Conservation (phyloP, 1,140 invertebrate species). For the Bombus waltoni region DNA sequence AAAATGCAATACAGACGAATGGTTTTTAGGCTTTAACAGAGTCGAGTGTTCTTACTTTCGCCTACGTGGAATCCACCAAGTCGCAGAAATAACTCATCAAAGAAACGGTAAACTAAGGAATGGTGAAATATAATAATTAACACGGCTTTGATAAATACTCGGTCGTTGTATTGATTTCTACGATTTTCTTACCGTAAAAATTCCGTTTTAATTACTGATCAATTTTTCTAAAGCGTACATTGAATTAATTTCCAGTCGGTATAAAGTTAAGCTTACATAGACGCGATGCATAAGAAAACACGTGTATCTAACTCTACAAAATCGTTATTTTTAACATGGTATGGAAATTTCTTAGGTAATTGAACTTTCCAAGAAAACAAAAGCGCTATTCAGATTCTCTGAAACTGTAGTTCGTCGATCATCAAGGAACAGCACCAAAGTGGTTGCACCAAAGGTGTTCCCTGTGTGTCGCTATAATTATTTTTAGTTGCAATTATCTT, state of each 20-base stretch:
- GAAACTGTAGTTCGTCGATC: no score
- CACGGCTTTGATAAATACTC: constrained; percentile 14
- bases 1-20: constrained; percentile 43
- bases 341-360: no score
- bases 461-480: no score
- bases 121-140: constrained; percentile 38
- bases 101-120: constrained; percentile 16
- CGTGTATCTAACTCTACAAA: no score
- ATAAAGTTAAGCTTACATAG: background rate
- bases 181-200: background rate
- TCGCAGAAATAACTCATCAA: constrained; percentile 28
- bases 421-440: background rate
- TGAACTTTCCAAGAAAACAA: background rate
- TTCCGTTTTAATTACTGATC: background rate
- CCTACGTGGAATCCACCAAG: constrained; percentile 42
- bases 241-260: background rate
- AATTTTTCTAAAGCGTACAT: background rate
- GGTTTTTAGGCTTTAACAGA: constrained; percentile 40
- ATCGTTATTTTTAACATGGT: no score
- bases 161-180: constrained; percentile 5
- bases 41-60: constrained; percentile 52
- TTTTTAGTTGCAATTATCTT: background rate
- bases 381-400: no score
- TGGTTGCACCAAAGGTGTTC: background rate
- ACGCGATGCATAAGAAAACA: background rate